phyloP scores from a whole-genome alignment of 2,797 vertebrate genomes.

The Aplochiton taeniatus region DNA sequence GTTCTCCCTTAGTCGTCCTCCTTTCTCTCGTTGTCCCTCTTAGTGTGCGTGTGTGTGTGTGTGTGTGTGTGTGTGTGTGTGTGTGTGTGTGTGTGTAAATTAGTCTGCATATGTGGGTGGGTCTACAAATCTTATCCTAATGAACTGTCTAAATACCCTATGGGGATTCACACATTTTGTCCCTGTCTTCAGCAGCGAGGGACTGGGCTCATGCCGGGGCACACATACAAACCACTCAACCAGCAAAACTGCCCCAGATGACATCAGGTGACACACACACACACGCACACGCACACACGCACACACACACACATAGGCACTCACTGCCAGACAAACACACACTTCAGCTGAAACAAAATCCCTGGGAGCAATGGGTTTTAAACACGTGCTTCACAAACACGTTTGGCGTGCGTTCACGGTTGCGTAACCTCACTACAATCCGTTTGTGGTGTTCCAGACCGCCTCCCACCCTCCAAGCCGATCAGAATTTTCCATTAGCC shows the following conservation, averaged over 20 bases:
- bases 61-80: slow-evolving; percentile 18
- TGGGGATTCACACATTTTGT: slow-evolving; percentile 54
- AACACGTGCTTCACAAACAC: background rate
- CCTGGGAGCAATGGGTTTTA: background rate
- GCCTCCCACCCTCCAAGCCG: slow-evolving; percentile 35
- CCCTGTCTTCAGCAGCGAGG: slow-evolving; percentile 43
- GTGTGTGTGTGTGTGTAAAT: slow-evolving; percentile 12
- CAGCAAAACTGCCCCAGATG: slow-evolving; percentile 58
- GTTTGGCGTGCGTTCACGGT: background rate
- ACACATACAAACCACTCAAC: slow-evolving; percentile 60
- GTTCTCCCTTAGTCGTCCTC: no score
- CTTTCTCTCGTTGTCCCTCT: background rate
- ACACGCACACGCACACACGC: slow-evolving; percentile 15
- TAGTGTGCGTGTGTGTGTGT: slow-evolving; percentile 1
- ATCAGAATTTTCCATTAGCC: slow-evolving; percentile 58
- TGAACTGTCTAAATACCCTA: slow-evolving; percentile 58
- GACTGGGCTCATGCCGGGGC: slow-evolving; percentile 51
- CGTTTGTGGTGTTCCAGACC: slow-evolving; percentile 17
- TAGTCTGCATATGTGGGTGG: slow-evolving; percentile 30
- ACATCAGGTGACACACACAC: slow-evolving; percentile 51
- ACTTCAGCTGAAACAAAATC: slow-evolving; percentile 2
- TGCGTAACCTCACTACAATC: background rate
- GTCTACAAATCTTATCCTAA: slow-evolving; percentile 46
- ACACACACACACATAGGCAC: slow-evolving; percentile 23
- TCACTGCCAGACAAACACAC: slow-evolving; percentile 7